Percentiles rank a stretch among this genome's conserved stretches.
Evolutionary conservation across 2,888 invertebrate species (phyloP).

Genomic region (Ecliptopera silaceata): DNA sequence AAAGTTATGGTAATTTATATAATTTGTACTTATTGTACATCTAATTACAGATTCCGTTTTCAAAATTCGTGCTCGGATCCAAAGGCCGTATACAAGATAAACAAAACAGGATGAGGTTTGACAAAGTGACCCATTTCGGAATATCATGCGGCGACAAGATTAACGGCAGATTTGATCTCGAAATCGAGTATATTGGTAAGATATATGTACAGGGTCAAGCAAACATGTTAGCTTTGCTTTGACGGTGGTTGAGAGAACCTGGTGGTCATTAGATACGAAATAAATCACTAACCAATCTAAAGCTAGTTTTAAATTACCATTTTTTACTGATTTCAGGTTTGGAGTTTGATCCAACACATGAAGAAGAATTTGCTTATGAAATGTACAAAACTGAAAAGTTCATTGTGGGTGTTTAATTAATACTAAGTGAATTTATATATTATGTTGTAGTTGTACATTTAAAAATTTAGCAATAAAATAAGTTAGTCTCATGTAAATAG

Average conservation of each 20-base stretch:
- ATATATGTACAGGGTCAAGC: too few species aligned
- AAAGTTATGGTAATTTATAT: too few species aligned
- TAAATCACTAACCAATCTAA: too few species aligned
- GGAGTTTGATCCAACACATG: constrained; percentile 90
- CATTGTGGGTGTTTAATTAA: constrained; percentile 85
- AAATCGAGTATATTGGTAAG: constrained; percentile 91
- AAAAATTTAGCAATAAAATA: constrained; percentile 1
- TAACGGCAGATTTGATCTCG: constrained; percentile 93
- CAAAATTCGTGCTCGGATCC: constrained; percentile 92
- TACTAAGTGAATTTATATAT: constrained; percentile 6
- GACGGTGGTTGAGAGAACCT: too few species aligned
- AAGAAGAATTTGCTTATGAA: constrained; percentile 97
- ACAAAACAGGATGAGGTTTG: constrained; percentile 85
- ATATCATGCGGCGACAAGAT: constrained; percentile 91
- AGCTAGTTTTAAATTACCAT: neutral
- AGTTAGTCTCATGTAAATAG: too few species aligned
- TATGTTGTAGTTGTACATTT: constrained; percentile 6
- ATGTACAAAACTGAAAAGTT: constrained; percentile 89
- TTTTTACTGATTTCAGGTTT: constrained; percentile 80
- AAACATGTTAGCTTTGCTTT: too few species aligned
- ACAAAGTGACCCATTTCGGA: constrained; percentile 88
- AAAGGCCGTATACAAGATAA: constrained; percentile 94
- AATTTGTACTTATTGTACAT: too few species aligned
- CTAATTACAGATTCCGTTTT: constrained; percentile 95
- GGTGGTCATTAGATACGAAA: too few species aligned